Base-by-base conservation (phyloP, 1,140 invertebrate species). In the Leptinotarsa lineolata region DNA sequence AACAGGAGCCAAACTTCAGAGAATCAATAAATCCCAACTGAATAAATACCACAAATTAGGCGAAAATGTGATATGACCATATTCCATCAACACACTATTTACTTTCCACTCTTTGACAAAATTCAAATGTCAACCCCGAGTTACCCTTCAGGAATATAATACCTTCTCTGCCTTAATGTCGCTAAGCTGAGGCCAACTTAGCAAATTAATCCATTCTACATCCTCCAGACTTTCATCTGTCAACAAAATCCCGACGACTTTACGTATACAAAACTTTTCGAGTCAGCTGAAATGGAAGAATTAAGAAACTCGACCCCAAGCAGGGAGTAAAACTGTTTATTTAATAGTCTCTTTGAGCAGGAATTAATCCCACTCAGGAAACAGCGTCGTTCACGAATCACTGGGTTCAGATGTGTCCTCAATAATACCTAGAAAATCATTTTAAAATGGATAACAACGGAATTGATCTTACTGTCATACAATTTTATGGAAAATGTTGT, bases 251-350 rank as follows among this genome's bases (percentile, higher is more conserved):
- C 48, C n/a, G 48, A 16, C 48, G 15, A 54, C 15, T 39, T 6
- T n/a, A 18, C 13, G 48, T 54, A 54, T 54, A 54, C 48, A 54
- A 54, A 54, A 54, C 48, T 54, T 54, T 54, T 3, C 48, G 48
- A 54, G 48, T 54, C 48, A 54, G 48, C 48, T n/a, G 48, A 54
- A 54, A 54, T 18, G 48, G 48, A 54, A 54, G 48, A 54, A 54
- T 54, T 54, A 54, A 54, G 48, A 3, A 54, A 54, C 12, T 54
- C 48, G n/a, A 54, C 48, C 48, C 48, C 48, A 54, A 54, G 48
- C 48, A 16, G 48, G n/a, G 48, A 54, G n/a, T n/a, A 54, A 54
- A 54, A 54, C 48, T 54, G 48, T 54, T 54, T 54, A 54, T 54
- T 54, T 54, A 54, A 54, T 54, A 54, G 48, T 54, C 48, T 54